Base-by-base conservation (phyloP, 2,888 invertebrate genomes). In the Archips crataeganus region DNA sequence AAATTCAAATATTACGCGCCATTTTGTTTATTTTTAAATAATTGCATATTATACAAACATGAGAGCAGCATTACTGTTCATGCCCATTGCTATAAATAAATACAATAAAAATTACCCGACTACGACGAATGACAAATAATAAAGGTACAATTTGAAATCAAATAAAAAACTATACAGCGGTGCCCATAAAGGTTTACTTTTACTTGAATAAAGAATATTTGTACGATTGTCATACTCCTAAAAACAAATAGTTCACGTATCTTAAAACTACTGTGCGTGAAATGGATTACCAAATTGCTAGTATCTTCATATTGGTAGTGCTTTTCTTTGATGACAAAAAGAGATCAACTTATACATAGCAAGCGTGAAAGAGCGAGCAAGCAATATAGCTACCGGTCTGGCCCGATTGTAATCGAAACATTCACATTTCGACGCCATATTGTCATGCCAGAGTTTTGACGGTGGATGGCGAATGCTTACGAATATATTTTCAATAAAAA, bases 371-470 rank as follows among this genome's bases (percentile, higher is more conserved):
- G 72, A 84, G 64, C 42, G 81, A 80, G 78, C 78, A 11, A 77
- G 75, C 76, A 73, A 74, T 77, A 84, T 49, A 79, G 79, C 77
- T 66, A 64, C 77, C 85, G 84, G 79, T 71, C 47, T 54, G 36
- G 74, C 47, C 76, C 86, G 89, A 86, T 76, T 49, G 45, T 65
- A 70, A 77, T 79, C 88, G 89, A 87, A 79, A 77, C 63, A 62
- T 74, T 71, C 78, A 86, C 86, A 89, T 78, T 59, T 75, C 75
- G 88, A 82, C 91, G 93, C 93, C 93, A 94, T 93, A 85, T 93
- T 93, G 92, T 90, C 84, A 87, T 92, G 92, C 91, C 91, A 92
- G 86, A 84, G 82, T 89, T 87, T 82, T 89, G 87, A 87, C 84
- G 85, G 90, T 88, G 86, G 85, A 85, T 81, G 82, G 80, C 85